phyloP scores from a whole-genome alignment of 2,797 vertebrate species.

The Rhinatrema bivittatum region DNA sequence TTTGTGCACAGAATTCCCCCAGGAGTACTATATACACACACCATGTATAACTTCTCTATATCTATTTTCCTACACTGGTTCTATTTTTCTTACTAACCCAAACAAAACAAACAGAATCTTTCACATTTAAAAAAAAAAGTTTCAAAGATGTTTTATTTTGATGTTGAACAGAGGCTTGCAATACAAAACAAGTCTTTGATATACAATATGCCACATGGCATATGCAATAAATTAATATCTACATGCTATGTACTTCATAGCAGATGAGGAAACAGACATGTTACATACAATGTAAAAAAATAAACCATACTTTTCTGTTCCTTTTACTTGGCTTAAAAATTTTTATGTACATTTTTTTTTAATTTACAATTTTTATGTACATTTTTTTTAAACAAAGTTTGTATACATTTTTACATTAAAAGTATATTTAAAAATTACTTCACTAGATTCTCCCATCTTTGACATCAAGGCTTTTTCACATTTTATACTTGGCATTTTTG shows the following conservation, averaged over 20 bases:
- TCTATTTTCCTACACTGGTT: no score
- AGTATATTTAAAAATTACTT: slow-evolving; percentile 31
- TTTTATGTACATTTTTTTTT: slow-evolving; percentile 69
- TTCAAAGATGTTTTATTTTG: no score
- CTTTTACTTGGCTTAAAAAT: slow-evolving; percentile 69
- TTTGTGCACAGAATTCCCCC: no score
- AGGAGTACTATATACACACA: no score
- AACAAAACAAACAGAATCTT: no score
- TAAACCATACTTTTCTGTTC: slow-evolving; percentile 76
- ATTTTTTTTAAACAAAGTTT: slow-evolving; percentile 49
- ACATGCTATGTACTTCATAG: slow-evolving; percentile 85
- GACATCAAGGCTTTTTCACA: slow-evolving; percentile 37
- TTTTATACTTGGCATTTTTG: slow-evolving; percentile 47
- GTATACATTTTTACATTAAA: slow-evolving; percentile 32
- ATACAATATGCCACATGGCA: slow-evolving; percentile 54
- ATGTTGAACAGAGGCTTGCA: slow-evolving; percentile 24
- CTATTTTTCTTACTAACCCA: no score
- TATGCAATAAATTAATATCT: slow-evolving; percentile 91
- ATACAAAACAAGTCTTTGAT: slow-evolving; percentile 45
- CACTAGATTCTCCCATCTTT: slow-evolving; percentile 18
- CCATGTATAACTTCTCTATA: no score
- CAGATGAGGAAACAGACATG: no score
- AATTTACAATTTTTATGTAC: slow-evolving; percentile 63
- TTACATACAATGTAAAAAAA: slow-evolving; percentile 64
- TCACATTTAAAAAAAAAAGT: no score